Evolutionary conservation across 2,888 invertebrate species (phyloP), one percentile per base, ranked within the genome.

Genomic region (Chloroclystis v-ata): DNA sequence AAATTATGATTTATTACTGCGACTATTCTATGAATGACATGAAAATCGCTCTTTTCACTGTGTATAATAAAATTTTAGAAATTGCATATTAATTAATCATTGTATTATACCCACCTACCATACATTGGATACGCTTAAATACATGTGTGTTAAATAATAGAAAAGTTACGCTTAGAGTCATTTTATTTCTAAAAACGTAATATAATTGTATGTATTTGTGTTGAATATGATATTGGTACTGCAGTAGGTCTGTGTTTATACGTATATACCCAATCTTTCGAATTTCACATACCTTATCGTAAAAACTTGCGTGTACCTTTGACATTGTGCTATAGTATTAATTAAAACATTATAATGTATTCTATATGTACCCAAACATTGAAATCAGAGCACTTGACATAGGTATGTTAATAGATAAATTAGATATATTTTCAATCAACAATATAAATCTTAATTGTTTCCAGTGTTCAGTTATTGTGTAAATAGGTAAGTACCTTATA

Each of bases 221-320:
- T 83, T 82, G 60, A 73, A 75, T 73, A 78, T 78, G 73, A 79
- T 83, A 75, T 82, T 77, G 75, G 78, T 84, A 83, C 79, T 72
- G 76, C 79, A 80, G 82, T 86, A 85, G 85, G 85, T 81, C 83
- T 83, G 83, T 85, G 83, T 84, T 75, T 75, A 70, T 71, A 72
- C 73, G 67, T 72, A 59, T 56, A 54, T 69, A 72, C 67, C 75
- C 77, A 77, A 79, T 75, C 74, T 79, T 78, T 77, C 71, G 72
- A 79, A 77, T 76, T 75, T 79, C 70, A 65, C 68, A 69, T 67
- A 61, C 56, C 47, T 46, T 45, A 52, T 48, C 49, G 52, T 56
- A 51, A 51, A 51, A 49, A 49, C 61, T 66, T 64, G 61, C 62
- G 61, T 75, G 69, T 67, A 67, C 63, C 60, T 61, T 63, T 61